Evolutionary conservation across 1,140 invertebrate genomes (phyloP), one percentile per base, ranked within the genome.

Genomic region (Drosophila parabipectinata): DNA sequence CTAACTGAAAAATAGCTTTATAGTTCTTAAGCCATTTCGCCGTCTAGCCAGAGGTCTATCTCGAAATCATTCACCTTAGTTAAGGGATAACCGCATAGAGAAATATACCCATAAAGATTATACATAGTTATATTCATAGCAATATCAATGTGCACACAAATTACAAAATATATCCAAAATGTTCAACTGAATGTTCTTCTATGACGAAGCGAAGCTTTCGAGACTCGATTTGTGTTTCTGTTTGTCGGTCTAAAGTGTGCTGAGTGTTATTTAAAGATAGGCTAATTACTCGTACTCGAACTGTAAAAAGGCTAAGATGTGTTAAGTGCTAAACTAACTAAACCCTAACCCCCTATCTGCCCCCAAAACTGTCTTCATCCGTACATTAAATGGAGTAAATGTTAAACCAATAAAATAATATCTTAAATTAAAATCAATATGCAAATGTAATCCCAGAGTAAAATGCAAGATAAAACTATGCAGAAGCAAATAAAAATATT

Each of bases 1-100:
- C 68, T 74, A 79, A 89, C 79, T 89, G 77, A 88, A 79, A 75
- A 81, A 90, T 90, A 90, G 88, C 88, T 90, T 90, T 90, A 90
- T 90, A 90, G 88, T 73, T 79, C 61, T 88, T 90, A 90, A 90
- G 88, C 77, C 77, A 69, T 68, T 52, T 39, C 52, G 30, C 51
- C 41, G 15, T 44, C 41, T 44, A 12, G 26, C 9, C 64, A 30
- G 48, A 67, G 44, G 24, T 26, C 53, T 55, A 26, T 28, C 57
- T 60, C 66, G 57, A 50, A 57, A 51, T 21, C 26, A 53, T 48
- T 64, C 50, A 69, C 66, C 41, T 32, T 48, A 48, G 51, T 56
- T 68, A 58, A 54, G 48, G 26, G 26, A 77, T 74, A 58, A 32
- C 55, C 60, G 32, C 37, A 41, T 28, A 48, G 45, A 53, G 39